Conservation (phyloP, 2,797 vertebrate genomes). For the Diplodus puntazzo region DNA sequence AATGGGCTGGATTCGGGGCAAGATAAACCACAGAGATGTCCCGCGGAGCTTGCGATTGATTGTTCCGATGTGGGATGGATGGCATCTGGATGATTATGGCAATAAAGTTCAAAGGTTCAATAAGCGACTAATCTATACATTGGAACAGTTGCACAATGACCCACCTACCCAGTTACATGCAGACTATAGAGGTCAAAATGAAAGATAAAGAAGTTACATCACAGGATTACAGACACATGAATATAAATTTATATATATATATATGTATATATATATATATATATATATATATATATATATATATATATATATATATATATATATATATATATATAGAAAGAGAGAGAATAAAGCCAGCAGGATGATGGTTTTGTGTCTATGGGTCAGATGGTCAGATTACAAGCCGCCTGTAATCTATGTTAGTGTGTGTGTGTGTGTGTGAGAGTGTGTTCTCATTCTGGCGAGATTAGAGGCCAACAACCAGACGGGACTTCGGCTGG, state of each 20-base stretch:
- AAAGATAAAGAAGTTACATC: constrained; percentile 57
- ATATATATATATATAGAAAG: background rate
- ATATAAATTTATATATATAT: constrained; percentile 18
- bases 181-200: background rate
- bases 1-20: constrained; percentile 7
- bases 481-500: constrained; percentile 40
- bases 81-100: constrained; percentile 52
- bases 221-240: constrained; percentile 47
- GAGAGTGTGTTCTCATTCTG: constrained; percentile 51
- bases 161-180: constrained; percentile 16
- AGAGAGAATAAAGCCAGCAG: constrained; percentile 38
- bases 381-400: constrained; percentile 79
- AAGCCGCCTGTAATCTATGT: constrained; percentile 67
- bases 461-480: constrained; percentile 62
- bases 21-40: constrained; percentile 18
- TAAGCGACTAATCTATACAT: constrained; percentile 2
- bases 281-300: constrained; percentile 20
- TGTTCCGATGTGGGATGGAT: constrained; percentile 41
- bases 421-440: constrained; percentile 42
- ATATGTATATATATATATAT: background rate
- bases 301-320: constrained; percentile 13
- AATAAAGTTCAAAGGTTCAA: constrained; percentile 28
- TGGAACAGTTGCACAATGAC: constrained; percentile 28
- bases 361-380: constrained; percentile 69
- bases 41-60: constrained; percentile 35